Conservation (phyloP, 1,140 invertebrate species). For the Heliconius eleuchia region DNA sequence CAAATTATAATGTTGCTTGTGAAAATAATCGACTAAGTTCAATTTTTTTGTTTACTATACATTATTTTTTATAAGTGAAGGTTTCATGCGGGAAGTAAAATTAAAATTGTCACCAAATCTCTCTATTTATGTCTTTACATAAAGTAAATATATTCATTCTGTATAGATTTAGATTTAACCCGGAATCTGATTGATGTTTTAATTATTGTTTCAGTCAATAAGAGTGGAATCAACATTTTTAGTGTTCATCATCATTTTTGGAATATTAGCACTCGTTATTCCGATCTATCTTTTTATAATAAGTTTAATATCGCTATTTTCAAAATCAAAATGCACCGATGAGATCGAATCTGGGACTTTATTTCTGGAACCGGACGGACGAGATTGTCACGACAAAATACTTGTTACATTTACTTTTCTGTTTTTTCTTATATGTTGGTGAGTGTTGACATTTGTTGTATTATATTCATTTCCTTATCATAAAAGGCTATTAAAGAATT, state of each 20-base stretch:
- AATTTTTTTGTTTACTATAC: no score
- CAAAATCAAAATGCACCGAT: slow-evolving; percentile 63
- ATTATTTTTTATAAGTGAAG: no score
- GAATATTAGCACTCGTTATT: slow-evolving; percentile 66
- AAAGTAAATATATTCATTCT: no score
- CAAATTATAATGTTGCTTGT: no score
- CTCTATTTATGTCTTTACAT: no score
- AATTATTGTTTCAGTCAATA: slow-evolving; percentile 63
- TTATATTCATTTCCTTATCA: background rate
- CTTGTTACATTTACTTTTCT: slow-evolving; percentile 60
- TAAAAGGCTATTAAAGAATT: background rate
- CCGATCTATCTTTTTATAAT: slow-evolving; percentile 68
- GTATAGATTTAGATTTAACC: no score
- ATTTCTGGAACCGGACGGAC: slow-evolving; percentile 60
- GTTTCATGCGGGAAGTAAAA: no score
- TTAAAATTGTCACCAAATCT: no score
- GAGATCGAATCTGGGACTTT: slow-evolving; percentile 70
- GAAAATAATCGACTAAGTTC: no score
- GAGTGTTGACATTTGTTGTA: slow-evolving; percentile 39
- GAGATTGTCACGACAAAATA: slow-evolving; percentile 62
- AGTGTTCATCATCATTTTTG: slow-evolving; percentile 63
- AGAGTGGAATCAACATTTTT: slow-evolving; percentile 74
- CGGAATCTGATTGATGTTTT: background rate
- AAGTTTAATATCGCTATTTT: slow-evolving; percentile 58
- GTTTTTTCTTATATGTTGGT: slow-evolving; percentile 69